Evolutionary conservation across 2,113 vertebrate species (phyloP), one percentile per base, ranked within the genome.

Genomic region (Brevimyrus niger): DNA sequence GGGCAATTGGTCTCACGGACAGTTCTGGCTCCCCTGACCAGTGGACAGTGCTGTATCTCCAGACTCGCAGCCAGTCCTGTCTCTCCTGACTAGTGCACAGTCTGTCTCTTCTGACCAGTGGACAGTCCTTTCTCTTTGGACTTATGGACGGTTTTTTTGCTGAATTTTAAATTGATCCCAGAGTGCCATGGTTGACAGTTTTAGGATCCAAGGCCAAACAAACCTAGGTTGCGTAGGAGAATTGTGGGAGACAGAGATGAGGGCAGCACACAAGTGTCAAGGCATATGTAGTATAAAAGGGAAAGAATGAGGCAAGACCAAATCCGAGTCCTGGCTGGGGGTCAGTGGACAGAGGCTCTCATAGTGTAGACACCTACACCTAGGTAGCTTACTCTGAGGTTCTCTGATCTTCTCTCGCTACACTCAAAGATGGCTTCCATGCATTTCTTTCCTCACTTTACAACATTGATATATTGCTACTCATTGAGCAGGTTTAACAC

Each of bases 341-440:
- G 19, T 15, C 7, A 38, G 17, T 38, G 38, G 86, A 58, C 35
- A 87, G 51, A 65, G 17, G 5, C 13, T n/a, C n/a, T 27, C 10
- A 27, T 2, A 11, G 3, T 6, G 21, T 13, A 51, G 50, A 23
- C 23, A 27, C 9, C 17, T n/a, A n/a, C 21, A 5, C 46, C 23
- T 19, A 76, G 69, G 42, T 19, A 38, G 35, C 50, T 84, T 89
- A 42, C 44, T 38, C 73, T 84, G n/a, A 44, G 21, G 15, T 19
- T n/a, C 35, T 50, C 61, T 44, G 89, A 89, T 92, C 85, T 90
- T 87, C 19, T 53, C 46, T 44, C 51, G 46, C 4, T 5, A 27
- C 27, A 31, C 48, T 86, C 84, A 27, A 51, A 31, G 46, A 51
- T 27, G n/a, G 84, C 44, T 87, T 55, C 50, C 85, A 53, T 9